Evolutionary conservation across 2,113 vertebrate species (phyloP).

Genomic region (Stercorarius parasiticus): DNA sequence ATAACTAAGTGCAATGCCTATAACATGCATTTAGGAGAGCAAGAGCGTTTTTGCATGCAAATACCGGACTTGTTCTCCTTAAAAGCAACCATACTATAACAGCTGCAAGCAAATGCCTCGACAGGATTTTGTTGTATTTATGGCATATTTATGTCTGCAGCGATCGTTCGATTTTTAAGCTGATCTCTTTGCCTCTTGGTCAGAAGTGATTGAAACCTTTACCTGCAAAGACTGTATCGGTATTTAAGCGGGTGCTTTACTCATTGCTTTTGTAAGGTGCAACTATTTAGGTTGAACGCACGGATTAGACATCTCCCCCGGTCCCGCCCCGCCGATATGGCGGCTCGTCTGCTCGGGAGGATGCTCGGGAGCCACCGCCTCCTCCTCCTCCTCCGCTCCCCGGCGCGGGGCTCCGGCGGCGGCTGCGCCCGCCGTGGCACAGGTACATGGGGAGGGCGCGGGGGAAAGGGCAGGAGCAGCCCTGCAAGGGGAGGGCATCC

Average conservation of each 20-base stretch:
- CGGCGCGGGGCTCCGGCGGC: background rate
- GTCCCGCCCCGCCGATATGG: background rate
- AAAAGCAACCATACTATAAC: background rate
- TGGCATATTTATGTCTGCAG: rapidly evolving
- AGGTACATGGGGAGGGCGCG: background rate
- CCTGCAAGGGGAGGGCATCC: background rate
- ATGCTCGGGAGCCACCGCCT: background rate
- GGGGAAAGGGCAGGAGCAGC: background rate
- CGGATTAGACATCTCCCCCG: rapidly evolving
- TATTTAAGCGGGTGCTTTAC: background rate
- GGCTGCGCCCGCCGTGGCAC: rapidly evolving
- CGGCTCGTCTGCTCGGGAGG: background rate
- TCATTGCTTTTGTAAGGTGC: background rate
- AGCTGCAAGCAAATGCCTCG: background rate
- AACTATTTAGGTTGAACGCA: background rate
- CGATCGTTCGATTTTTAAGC: rapidly evolving
- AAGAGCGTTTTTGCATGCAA: background rate
- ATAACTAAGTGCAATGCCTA: background rate
- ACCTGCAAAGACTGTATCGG: background rate
- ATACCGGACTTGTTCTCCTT: background rate
- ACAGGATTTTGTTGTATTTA: background rate
- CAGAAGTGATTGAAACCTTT: background rate
- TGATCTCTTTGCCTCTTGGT: background rate
- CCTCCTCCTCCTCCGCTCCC: background rate
- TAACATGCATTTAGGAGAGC: background rate